Percentiles rank a stretch among this genome's conserved stretches.
phyloP scores from a whole-genome alignment of 2,888 invertebrate genomes.

The Aleiodes testaceus region DNA sequence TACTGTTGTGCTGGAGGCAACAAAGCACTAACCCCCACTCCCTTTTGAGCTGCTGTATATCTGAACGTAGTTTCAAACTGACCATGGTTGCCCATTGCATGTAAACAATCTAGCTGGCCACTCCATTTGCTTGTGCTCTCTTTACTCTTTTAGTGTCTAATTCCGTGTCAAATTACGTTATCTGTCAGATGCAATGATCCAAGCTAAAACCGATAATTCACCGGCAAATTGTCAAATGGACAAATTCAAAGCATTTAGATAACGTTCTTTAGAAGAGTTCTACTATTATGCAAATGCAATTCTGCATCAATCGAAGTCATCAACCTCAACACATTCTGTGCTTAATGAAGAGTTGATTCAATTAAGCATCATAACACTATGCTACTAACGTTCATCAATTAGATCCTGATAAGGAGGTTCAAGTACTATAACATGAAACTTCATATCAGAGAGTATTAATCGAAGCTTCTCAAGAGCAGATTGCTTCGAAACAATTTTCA shows the following conservation, averaged over 20 bases:
- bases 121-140: conserved; percentile 1
- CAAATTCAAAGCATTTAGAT: too few species aligned
- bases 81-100: conserved; percentile 42
- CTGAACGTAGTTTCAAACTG: conserved; percentile 51
- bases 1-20: conserved; percentile 18
- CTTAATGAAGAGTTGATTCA: too few species aligned
- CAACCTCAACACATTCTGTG: too few species aligned
- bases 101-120: conserved; percentile 12
- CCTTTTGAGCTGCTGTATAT: conserved; percentile 4
- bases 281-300: too few species aligned
- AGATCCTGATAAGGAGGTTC: neutral
- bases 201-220: too few species aligned
- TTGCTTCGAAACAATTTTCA: conserved; percentile 34
- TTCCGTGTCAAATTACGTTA: neutral
- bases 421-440: conserved; percentile 4
- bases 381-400: neutral
- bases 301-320: too few species aligned
- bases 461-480: neutral
- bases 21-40: neutral
- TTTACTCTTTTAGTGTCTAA: conserved; percentile 12
- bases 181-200: neutral
- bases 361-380: too few species aligned
- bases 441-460: conserved; percentile 11
- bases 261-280: too few species aligned
- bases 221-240: too few species aligned